Conservation (phyloP, 2,888 invertebrate species). For the Polydrusus tereticollis region DNA sequence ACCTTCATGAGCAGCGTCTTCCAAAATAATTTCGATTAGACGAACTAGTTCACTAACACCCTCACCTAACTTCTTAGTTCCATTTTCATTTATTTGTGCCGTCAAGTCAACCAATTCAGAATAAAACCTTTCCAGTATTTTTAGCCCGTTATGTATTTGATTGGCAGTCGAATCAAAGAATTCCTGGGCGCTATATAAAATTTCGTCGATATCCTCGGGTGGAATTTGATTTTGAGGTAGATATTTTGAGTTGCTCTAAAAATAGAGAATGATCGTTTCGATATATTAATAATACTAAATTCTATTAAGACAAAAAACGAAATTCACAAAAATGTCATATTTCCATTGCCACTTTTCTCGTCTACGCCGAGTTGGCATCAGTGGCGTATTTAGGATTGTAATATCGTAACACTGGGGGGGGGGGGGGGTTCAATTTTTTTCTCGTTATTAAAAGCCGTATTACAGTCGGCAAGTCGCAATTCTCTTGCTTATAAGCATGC, state of each 20-base stretch:
- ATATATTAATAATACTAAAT: too few relatives aligned
- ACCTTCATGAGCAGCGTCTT: background rate
- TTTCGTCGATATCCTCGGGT: background rate
- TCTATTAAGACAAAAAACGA: too few relatives aligned
- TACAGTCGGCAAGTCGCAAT: too few relatives aligned
- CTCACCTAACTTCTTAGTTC: background rate
- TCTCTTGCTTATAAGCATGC: too few relatives aligned
- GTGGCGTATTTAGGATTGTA: too few relatives aligned
- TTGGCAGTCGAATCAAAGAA: background rate
- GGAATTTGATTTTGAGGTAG: background rate
- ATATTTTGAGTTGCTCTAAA: background rate
- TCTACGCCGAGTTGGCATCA: too few relatives aligned
- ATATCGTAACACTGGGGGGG: too few relatives aligned
- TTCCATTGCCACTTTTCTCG: too few relatives aligned
- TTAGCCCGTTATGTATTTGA: background rate
- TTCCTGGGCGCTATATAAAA: background rate
- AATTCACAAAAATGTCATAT: too few relatives aligned
- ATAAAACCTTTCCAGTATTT: background rate
- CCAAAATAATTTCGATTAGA: background rate
- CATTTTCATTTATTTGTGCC: background rate
- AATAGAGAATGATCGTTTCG: too few relatives aligned
- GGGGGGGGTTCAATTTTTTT: too few relatives aligned
- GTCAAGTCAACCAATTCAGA: background rate
- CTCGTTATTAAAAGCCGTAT: too few relatives aligned
- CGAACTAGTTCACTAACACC: background rate